A percentile compares a stretch with the other conserved stretches of the same genome.
These are phyloP conservation scores for Acrocephalus arundinaceus DNA, from an alignment of 2,113 vertebrate genomes.

Conservation along the genomic window DNA sequence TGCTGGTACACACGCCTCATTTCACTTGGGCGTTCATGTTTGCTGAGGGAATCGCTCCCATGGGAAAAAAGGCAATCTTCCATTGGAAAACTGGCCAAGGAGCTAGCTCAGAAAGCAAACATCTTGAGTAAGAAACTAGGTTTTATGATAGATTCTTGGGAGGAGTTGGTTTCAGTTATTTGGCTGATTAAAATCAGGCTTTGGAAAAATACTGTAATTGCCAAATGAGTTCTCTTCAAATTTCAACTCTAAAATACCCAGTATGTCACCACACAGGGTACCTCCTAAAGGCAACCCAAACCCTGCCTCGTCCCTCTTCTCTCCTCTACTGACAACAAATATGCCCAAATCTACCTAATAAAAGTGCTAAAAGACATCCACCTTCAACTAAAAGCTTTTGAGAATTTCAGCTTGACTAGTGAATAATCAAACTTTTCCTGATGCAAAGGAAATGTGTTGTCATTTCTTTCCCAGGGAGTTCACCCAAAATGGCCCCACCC, in stretches of 20 bases:
- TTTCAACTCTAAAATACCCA: slow-evolving; percentile 5
- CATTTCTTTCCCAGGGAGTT: neutral
- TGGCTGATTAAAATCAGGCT: slow-evolving; percentile 52
- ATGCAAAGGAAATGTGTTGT: neutral
- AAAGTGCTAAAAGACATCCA: neutral
- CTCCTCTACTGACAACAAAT: neutral
- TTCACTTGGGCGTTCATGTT: slow-evolving; percentile 2
- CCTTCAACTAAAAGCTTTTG: neutral
- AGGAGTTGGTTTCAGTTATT: slow-evolving; percentile 55
- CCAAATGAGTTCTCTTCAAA: slow-evolving; percentile 18
- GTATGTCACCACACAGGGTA: neutral
- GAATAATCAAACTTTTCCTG: neutral
- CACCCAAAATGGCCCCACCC: neutral
- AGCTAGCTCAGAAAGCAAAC: slow-evolving; percentile 49
- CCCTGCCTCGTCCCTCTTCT: neutral
- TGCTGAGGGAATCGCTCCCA: neutral
- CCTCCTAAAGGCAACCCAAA: neutral
- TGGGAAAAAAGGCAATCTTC: slow-evolving; percentile 3
- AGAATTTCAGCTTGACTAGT: neutral
- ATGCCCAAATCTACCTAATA: neutral
- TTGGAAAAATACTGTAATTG: slow-evolving; percentile 18
- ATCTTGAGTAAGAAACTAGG: slow-evolving; percentile 37
- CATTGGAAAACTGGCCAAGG: slow-evolving; percentile 22
- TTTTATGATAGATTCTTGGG: slow-evolving; percentile 41
- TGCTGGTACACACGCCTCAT: neutral